Evolutionary conservation across 2,113 vertebrate species (phyloP), one percentile per base, ranked within the genome.

Genomic region (Oreotrochilus melanogaster): DNA sequence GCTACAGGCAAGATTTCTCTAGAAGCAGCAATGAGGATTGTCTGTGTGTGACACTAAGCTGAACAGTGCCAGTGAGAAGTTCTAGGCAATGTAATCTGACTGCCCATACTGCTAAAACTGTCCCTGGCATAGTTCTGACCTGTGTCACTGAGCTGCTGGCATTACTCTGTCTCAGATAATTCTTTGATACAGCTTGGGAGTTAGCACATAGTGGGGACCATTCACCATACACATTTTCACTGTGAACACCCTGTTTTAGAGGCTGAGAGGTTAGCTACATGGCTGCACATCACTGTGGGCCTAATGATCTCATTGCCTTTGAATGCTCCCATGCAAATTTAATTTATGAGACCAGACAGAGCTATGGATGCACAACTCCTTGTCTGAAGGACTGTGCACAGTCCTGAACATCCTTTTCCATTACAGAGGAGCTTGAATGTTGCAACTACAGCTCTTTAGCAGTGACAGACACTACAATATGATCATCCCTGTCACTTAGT

Each of bases 291-390:
- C 28, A 23, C 28, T 53, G 19, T 37, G 51, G 7, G 28, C 19
- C 43, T 11, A 16, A 37, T 47, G 33, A 21, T 58, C 64, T 78
- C 50, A 24, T 12, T 71, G 51, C 13, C n/a, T 60, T 16, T 56
- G 51, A 66, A 62, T 0, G 0, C 51, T 10, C 56, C 47, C 60
- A 62, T 0, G 0, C 43, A 61, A 35, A 62, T 82, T 76, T 42
- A 19, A 24, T 54, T 82, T 58, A 30, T 47, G 39, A 51, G 47
- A 30, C 8, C 28, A 70, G 30, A 58, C 37, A 54, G 6, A 66
- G 11, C 24, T 18, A 21, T 24, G 39, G 70, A 56, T 3, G 4
- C 58, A 43, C 48, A 81, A 31, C 18, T 75, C 30, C 39, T 89
- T 2, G 0, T 24, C 37, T 51, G 56, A 69, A 62, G 18, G 48